Evolutionary conservation across 2,797 vertebrate species (phyloP), one percentile per base, ranked within the genome.

Genomic region (Anabas testudineus): DNA sequence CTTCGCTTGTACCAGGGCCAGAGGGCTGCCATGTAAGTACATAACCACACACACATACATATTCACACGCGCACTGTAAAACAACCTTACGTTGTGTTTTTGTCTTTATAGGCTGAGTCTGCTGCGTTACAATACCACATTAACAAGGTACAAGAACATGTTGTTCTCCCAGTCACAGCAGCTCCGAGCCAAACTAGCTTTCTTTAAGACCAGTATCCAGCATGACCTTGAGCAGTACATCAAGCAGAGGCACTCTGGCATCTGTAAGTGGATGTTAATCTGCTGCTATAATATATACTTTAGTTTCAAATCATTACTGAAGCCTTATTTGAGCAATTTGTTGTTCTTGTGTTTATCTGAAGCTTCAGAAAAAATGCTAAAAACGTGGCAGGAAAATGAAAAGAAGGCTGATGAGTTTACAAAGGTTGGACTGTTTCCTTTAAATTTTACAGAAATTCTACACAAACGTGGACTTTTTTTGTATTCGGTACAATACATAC

Each of bases 321-420:
- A 65, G 48, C 32, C 30, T 15, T 10, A 28, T 53, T 12, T 66
- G 1, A 54, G 26, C 5, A 42, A 1, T 43, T 41, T 81, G 30
- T 8, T 72, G 12, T 52, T 80, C 18, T 64, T 77, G 19, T 72
- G 22, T 70, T 69, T 46, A 43, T 81, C 61, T 88, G 71, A 87
- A 99, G 98, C 98, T 77, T 99, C 98, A 47, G 96, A 98, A 88
- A 99, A 99, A 91, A 97, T 99, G 96, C 88, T 98, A 41, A 98
- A 96, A 91, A 96, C 95, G 2, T 99, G 98, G 98, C 95, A 97
- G 82, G 97, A 99, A 74, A 99, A 97, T 93, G 95, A 97, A 89
- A 95, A 96, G 78, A 98, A 96, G 81, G 96, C 97, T 24, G 93
- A 95, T 46, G 94, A 87, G 7, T 97, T 95, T 90, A 92, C 93